Percentiles rank a stretch among this genome's conserved stretches.
Evolutionary conservation across 1,140 invertebrate genomes (phyloP).

Genomic region (Lethocerus indicus): DNA sequence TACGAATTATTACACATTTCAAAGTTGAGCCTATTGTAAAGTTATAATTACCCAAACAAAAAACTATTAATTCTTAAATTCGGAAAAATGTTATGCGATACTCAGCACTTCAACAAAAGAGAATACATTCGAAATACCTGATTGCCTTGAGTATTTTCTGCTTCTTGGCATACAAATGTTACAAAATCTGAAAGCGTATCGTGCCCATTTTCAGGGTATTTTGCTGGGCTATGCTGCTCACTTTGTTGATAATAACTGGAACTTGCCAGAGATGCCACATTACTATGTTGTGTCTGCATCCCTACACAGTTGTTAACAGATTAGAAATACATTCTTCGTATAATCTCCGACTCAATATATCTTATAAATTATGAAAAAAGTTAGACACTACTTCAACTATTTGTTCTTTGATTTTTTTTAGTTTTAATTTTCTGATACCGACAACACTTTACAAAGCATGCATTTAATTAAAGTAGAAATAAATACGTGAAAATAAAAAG

Average conservation of each 20-base stretch:
- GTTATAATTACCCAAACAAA: background rate
- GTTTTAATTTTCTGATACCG: too few relatives aligned
- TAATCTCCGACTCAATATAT: too few relatives aligned
- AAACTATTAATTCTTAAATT: background rate
- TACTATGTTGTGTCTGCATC: slow-evolving; percentile 37
- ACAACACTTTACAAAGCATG: too few relatives aligned
- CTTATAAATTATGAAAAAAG: too few relatives aligned
- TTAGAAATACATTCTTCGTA: background rate
- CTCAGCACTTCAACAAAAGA: background rate
- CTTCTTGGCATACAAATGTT: slow-evolving; percentile 89
- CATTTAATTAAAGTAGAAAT: too few relatives aligned
- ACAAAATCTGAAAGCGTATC: slow-evolving; percentile 90
- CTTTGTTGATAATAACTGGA: slow-evolving; percentile 46
- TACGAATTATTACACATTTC: too few relatives aligned
- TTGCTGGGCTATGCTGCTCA: slow-evolving; percentile 39
- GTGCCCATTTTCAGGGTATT: slow-evolving; percentile 68
- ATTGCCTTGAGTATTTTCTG: slow-evolving; percentile 58
- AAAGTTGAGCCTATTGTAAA: background rate
- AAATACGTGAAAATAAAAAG: too few relatives aligned
- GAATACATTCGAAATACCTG: slow-evolving; percentile 37
- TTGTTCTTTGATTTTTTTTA: too few relatives aligned
- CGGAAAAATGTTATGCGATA: background rate
- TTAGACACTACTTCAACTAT: too few relatives aligned
- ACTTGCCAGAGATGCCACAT: slow-evolving; percentile 45
- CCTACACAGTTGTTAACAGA: slow-evolving; percentile 23